Percentiles rank a stretch among this genome's conserved stretches.
phyloP scores from a whole-genome alignment of 2,888 invertebrate species.

The Dugesia japonica region DNA sequence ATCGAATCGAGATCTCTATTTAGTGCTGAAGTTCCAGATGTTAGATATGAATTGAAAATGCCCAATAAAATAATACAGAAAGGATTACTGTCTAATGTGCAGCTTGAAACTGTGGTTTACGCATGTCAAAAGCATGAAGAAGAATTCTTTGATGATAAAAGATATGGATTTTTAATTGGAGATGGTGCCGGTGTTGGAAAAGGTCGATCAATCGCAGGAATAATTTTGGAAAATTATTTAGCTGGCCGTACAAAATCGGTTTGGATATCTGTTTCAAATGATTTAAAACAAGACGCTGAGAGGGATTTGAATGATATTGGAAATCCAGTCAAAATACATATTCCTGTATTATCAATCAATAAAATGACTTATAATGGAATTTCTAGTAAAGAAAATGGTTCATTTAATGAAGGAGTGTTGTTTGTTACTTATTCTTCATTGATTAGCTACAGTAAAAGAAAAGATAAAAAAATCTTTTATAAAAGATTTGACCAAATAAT shows the following conservation, averaged over 20 bases:
- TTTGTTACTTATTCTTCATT: slow-evolving; percentile 46
- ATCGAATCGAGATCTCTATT: not conserved
- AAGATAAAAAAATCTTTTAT: slow-evolving; percentile 36
- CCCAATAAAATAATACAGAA: not conserved
- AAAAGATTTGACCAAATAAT: slow-evolving; percentile 3
- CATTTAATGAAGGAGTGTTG: slow-evolving; percentile 43
- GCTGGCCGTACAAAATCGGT: slow-evolving; percentile 42
- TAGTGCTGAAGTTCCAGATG: too few species aligned
- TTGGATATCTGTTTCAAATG: slow-evolving; percentile 45
- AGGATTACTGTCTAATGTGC: not conserved
- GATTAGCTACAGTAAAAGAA: slow-evolving; percentile 42
- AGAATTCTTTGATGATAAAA: slow-evolving; percentile 40
- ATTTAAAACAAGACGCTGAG: slow-evolving; percentile 43
- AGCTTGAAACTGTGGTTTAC: not conserved
- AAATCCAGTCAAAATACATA: not conserved
- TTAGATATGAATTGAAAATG: too few species aligned
- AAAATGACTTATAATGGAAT: slow-evolving; percentile 12
- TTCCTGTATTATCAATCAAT: not conserved
- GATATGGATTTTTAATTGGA: slow-evolving; percentile 46
- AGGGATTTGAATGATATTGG: slow-evolving; percentile 32
- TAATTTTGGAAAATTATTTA: slow-evolving; percentile 44
- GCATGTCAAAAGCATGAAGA: not conserved
- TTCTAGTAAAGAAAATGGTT: not conserved
- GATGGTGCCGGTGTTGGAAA: slow-evolving; percentile 48
- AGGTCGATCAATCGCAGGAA: slow-evolving; percentile 41